Evolutionary conservation across 2,113 vertebrate species (phyloP), one percentile per base, ranked within the genome.

Genomic region (Gavialis gangeticus): DNA sequence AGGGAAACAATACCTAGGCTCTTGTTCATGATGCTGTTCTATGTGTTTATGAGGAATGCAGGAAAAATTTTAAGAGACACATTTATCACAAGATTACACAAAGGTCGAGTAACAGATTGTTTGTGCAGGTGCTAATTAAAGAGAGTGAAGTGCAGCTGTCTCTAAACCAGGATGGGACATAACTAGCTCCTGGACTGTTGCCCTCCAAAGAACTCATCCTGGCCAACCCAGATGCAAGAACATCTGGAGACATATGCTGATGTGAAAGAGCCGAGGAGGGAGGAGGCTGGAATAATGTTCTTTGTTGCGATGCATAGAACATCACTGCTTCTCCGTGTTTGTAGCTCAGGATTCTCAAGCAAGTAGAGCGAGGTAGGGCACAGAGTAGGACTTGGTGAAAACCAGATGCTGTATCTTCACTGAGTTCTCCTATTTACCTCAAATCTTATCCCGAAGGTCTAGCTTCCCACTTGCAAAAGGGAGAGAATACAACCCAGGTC

Each of bases 201-300:
- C 82, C 98, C 98, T 5, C 99, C 99, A 96, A 97, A 98, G 54
- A 99, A 98, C 75, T 95, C 98, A 1, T 97, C 99, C 67, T 99
- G 99, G 99, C 98, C 98, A 67, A 94, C 97, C 27, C 93, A 98
- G 94, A 98, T 98, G 79, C 97, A 98, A 87, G 97, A 98, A 85
- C 98, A 99, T 94, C 98, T 98, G 94, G 97, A 98, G 97, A 96
- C 98, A 73, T 97, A 97, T 18, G 96, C 97, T 4, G 97, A 98
- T 73, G 85, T 98, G 62, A 98, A 98, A 77, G 97, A 97, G 5
- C 96, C 98, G 89, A 94, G n/a, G 30, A 96, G 93, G 16, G 83
- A 86, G 8, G 98, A 98, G 1, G 96, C 98, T 1, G 88, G 92
- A 0, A 94, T 46, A 46, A 46, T 46, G 46, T 46, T 46, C 34